Evolutionary conservation across 2,888 invertebrate genomes (phyloP).

Genomic region (Andrena praecox): DNA sequence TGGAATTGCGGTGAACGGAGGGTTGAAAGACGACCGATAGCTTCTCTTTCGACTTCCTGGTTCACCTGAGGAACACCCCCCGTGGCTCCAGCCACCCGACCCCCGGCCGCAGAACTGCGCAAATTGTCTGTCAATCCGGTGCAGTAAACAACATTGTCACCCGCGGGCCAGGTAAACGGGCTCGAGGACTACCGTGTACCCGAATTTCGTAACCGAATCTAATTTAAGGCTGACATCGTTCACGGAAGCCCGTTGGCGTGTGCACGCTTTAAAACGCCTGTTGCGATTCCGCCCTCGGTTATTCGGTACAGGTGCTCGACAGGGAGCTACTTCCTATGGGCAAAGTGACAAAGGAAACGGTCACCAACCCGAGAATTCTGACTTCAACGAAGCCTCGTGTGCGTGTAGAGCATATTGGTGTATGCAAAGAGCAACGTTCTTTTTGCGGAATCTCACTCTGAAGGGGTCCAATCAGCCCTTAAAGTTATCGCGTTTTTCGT

Average conservation of each 20-base stretch:
- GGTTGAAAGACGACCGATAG: constrained; percentile 41
- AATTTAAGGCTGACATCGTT: constrained; percentile 61
- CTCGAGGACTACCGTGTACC: constrained; percentile 71
- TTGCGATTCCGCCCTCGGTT: constrained; percentile 1
- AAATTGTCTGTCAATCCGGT: constrained; percentile 64
- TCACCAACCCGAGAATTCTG: too few relatives aligned
- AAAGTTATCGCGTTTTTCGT: too few relatives aligned
- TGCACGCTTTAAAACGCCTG: constrained; percentile 38
- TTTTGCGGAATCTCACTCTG: too few relatives aligned
- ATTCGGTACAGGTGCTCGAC: not conserved
- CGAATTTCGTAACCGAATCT: constrained; percentile 79
- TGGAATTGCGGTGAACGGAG: constrained; percentile 67
- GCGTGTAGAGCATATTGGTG: too few relatives aligned
- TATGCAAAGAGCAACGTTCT: not conserved
- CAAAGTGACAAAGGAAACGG: too few relatives aligned
- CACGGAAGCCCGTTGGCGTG: constrained; percentile 15
- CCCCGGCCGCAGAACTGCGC: constrained; percentile 74
- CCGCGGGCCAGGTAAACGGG: constrained; percentile 59
- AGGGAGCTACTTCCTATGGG: not conserved
- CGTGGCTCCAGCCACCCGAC: constrained; percentile 64
- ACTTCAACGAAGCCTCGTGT: too few relatives aligned
- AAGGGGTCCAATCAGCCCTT: too few relatives aligned
- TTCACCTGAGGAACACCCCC: constrained; percentile 58
- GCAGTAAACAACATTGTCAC: constrained; percentile 52
- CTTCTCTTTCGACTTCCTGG: constrained; percentile 68